Evolutionary conservation across 2,113 vertebrate species (phyloP), one percentile per base, ranked within the genome.

Genomic region (Sakesphorus luctuosus): DNA sequence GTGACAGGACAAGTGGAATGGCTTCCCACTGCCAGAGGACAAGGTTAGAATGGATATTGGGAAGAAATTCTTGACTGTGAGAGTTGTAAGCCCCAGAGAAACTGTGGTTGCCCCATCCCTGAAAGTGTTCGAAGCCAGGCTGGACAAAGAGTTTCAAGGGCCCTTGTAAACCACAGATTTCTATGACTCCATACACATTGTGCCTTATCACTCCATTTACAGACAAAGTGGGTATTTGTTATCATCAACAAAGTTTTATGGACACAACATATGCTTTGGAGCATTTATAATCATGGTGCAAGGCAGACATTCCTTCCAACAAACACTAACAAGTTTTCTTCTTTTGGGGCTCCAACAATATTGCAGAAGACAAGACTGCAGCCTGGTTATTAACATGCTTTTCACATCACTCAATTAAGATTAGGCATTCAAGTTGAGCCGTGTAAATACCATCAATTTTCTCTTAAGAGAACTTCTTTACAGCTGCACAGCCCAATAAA

Each of bases 51-150:
- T 16, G 24, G 5, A 14, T 25, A 0, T 2, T 10, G 33, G 28
- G 19, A 2, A 52, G 50, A 28, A 14, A 58, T n/a, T 73, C 2
- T 0, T 31, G 0, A 0, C 16, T 7, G 10, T 0, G 23, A n/a
- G 28, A 9, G 24, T 38, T 33, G 7, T 0, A 0, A 78, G 28
- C 19, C 4, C 33, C 81, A 67, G 46, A 85, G 59, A 15, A 67
- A 52, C 38, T 85, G 81, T 10, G 81, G 29, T 36, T 73, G 52
- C 11, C 25, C 61, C 46, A 73, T 35, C 29, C 61, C 53, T 53
- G n/a, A 17, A 0, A 67, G 14, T 19, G n/a, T 0, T 10, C 29
- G 3, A 18, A 20, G 29, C 7, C n/a, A 40, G 9, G 38, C 0
- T 40, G 24, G 33, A 72, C 20, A 47, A 0, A 26, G 50, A 14